Evolutionary conservation across 2,113 vertebrate genomes (phyloP), one percentile per base, ranked within the genome.

Genomic region (Alces alces): DNA sequence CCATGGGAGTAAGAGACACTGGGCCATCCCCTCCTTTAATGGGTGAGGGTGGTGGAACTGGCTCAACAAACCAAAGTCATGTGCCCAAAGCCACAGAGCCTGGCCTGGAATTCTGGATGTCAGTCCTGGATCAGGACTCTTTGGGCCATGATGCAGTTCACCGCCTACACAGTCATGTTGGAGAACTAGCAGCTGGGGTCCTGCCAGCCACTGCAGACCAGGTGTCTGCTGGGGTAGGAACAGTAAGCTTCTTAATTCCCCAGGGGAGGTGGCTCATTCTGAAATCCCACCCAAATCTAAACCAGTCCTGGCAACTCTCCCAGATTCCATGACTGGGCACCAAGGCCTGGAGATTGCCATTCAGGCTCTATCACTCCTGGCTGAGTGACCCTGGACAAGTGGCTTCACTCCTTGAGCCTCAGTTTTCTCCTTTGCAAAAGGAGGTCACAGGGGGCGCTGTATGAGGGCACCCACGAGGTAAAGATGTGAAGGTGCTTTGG

Each of bases 281-380:
- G 25, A 78, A 97, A 86, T 83, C 27, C 89, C 85, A 52, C 43
- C 88, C 79, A 94, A 61, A 84, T 64, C 91, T 64, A 91, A 84
- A 70, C 91, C 50, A 86, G 45, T 15, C 50, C 23, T 85, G 52
- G 43, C 33, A 21, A 1, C 28, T 82, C 64, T 93, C 54, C 47
- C 58, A 19, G 45, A 36, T 4, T 57, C 11, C 19, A 25, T 52
- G 61, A 57, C 17, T 82, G 16, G 39, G 54, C 43, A 28, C 27
- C 57, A 55, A 82, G 43, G 11, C 45, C 19, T 66, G 36, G 15
- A 28, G 25, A 57, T 21, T 9, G 57, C 79, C 27, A 79, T 61
- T 17, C 25, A n/a, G 83, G 27, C 21, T 93, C 95, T 58, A 0
- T 19, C 47, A 33, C 27, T 83, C 79, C 60, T 57, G 70, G 36